Percentiles rank a stretch among this genome's conserved stretches.
Evolutionary conservation across 1,140 invertebrate species (phyloP).

Genomic region (Phthorimaea operculella): DNA sequence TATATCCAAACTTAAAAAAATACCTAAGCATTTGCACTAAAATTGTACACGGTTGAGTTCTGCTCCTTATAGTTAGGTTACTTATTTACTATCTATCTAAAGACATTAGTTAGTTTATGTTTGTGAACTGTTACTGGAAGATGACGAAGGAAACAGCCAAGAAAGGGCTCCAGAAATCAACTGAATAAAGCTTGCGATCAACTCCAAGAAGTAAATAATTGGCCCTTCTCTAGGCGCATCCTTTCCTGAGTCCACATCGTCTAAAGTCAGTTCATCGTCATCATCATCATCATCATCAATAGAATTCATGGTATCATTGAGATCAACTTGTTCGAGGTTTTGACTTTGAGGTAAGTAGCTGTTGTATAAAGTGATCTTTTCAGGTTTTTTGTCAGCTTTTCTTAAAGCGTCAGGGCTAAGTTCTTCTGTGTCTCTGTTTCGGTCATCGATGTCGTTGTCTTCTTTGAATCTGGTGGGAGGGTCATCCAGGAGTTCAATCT

Average conservation of each 20-base stretch:
- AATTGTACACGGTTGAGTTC: too few relatives aligned
- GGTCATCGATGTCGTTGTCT: conserved; percentile 36
- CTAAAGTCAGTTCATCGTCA: conserved; percentile 16
- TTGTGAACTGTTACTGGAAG: background rate
- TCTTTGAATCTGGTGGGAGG: conserved; percentile 27
- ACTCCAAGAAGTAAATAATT: conserved; percentile 42
- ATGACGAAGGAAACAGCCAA: background rate
- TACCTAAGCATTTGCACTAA: too few relatives aligned
- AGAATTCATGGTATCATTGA: conserved; percentile 29
- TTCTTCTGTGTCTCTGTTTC: conserved; percentile 47
- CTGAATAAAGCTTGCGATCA: conserved; percentile 28
- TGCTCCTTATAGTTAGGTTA: too few relatives aligned
- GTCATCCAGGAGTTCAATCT: conserved; percentile 53
- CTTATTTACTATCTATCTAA: too few relatives aligned
- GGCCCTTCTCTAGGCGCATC: conserved; percentile 32
- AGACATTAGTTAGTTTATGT: too few relatives aligned
- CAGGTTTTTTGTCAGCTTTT: conserved; percentile 48
- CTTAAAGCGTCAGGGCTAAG: conserved; percentile 34
- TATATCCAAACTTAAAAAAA: too few relatives aligned
- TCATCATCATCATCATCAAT: conserved; percentile 23
- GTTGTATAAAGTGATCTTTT: conserved; percentile 50
- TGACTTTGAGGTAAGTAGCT: conserved; percentile 36
- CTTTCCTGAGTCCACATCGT: conserved; percentile 21
- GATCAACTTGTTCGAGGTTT: conserved; percentile 13
- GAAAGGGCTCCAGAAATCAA: background rate